These are phyloP conservation scores for Trichonephila clavata DNA, from an alignment of 1,140 invertebrate species.

Conservation along the genomic window DNA sequence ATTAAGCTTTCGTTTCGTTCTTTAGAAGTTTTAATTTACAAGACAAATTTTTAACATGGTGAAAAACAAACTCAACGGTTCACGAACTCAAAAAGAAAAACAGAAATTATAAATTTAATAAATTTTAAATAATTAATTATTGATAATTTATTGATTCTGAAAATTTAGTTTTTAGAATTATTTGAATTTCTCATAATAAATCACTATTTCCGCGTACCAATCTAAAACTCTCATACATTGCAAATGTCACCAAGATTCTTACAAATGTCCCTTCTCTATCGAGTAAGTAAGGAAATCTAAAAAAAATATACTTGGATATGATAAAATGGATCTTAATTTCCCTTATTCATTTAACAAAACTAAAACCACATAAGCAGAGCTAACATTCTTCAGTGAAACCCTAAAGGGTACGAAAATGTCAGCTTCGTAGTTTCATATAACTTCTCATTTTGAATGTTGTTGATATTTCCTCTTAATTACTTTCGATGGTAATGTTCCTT, in stretches of 20 bases:
- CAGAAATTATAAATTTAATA: too few species aligned
- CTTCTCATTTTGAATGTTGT: neutral
- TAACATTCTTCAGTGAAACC: neutral
- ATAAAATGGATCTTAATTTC: neutral
- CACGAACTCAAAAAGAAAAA: too few species aligned
- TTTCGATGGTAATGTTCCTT: neutral
- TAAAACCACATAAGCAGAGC: neutral
- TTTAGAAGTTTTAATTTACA: too few species aligned
- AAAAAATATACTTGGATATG: neutral
- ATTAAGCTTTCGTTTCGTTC: too few species aligned
- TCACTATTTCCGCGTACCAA: too few species aligned
- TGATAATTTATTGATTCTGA: too few species aligned
- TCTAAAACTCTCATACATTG: neutral
- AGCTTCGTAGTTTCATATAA: neutral
- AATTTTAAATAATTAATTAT: too few species aligned
- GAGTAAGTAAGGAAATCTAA: neutral
- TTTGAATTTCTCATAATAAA: too few species aligned
- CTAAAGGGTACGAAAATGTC: neutral
- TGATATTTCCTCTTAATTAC: conserved; percentile 4
- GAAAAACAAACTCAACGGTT: too few species aligned
- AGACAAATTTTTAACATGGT: too few species aligned
- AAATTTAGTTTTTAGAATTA: too few species aligned
- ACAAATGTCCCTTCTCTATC: neutral
- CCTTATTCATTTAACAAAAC: neutral
- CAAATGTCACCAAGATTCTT: neutral